Base-by-base conservation (phyloP, 1,140 invertebrate species). In the Drosophila cardini region DNA sequence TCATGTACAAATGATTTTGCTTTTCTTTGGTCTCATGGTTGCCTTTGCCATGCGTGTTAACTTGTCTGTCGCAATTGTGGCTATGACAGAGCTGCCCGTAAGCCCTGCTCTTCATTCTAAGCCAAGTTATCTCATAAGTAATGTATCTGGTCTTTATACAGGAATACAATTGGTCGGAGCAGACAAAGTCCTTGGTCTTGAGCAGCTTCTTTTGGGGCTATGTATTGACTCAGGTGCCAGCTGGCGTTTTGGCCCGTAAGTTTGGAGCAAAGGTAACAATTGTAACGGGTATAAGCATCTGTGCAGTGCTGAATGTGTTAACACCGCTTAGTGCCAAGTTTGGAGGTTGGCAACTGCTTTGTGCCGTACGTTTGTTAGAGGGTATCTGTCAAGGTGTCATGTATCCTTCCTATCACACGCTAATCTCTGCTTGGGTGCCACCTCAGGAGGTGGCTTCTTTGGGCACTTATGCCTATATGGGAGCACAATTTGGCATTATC, bases 361-460 rank as follows among this genome's bases (percentile, higher is more conserved):
- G 56, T 87, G 90, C 92, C 78, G 91, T 95, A n/a, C 93, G 97
- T 42, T 94, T 97, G 0, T 70, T 96, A 0, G 95, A 96, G 87
- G 97, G 97, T 0, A 85, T 98, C 0, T 93, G 93, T 38, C 95
- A 98, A 92, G 97, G 97, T 4, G 94, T 96, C 1, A 93, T 96
- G 11, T 96, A 96, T 80, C 97, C 97, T 0, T 94, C 94, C 21
- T 93, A 96, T 7, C 97, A 98, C 80, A 95, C 95, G 0, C 91
- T 98, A 2, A 92, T 98, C 56, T 95, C 96, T 0, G 95, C 95
- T 72, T 98, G 97, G 97, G 94, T 93, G 1, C 95, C 94, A 0
- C 83, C 91, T 0, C 82, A 92, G 4, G 95, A 95, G 90, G 85
- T 94, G 9, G 94, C 94, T 3, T 92, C 93, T 4, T 83, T 94